Evolutionary conservation across 1,140 invertebrate species (phyloP), one percentile per base, ranked within the genome.

Genomic region (Calycopis cecrops): DNA sequence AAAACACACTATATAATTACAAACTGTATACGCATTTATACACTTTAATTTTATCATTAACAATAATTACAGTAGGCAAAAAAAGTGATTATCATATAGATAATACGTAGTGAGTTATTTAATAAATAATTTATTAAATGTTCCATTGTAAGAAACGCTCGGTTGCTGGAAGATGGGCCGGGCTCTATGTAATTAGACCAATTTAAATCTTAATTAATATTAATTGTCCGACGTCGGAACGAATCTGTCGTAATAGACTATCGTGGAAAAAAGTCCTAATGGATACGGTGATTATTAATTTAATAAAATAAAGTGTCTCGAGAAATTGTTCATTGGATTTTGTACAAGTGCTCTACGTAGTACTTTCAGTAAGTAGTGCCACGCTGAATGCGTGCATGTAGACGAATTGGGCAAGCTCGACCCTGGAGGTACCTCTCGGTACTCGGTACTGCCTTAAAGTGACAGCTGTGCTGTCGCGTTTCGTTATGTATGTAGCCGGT

Each of bases 171-270:
- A 82, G 74, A 76, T 73, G 74, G 78, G 65, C 67, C 71, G 67
- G 75, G 75, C 71, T 82, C 79, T 79, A 85, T 79, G 73, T 82
- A 85, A 85, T 85, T 83, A 85, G 77, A 85, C 78, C 82, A 85
- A 85, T 85, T 85, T 83, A 85, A 83, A 80, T 83, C 78, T 82
- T 85, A 85, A 85, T 83, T 85, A 83, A 79, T 85, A 85, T 82
- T 85, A 85, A 85, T 85, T 85, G 82, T 85, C 73, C 63, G 66
- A 78, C 73, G 82, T 76, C 70, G 75, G 78, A 79, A 77, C 79
- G 78, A 81, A 83, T 85, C 78, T 76, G 78, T 75, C 78, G 72
- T 77, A 74, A 72, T 69, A 76, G 71, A 82, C 77, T 60, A 69
- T 63, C 68, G 65, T 40, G 72, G 53, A 71, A 71, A 80, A 76